Evolutionary conservation across 2,888 invertebrate genomes (phyloP).

Genomic region (Gortyna flavago): DNA sequence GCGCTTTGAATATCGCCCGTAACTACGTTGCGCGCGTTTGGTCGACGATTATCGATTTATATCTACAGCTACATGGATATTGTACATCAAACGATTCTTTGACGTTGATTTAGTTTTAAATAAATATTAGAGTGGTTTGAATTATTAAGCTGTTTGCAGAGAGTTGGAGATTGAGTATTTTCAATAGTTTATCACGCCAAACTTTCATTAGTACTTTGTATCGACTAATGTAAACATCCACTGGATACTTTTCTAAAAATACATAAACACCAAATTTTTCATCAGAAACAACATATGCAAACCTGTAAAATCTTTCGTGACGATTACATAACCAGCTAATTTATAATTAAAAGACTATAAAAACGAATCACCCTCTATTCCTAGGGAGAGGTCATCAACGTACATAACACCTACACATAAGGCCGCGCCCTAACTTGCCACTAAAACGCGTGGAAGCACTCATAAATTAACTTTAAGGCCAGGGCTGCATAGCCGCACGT

Average conservation of each 20-base stretch:
- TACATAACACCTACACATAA: slow-evolving; percentile 6
- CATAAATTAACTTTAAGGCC: slow-evolving; percentile 53
- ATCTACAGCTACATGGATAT: slow-evolving; percentile 37
- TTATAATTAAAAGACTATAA: slow-evolving; percentile 9
- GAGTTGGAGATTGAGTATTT: not conserved
- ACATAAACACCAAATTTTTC: not conserved
- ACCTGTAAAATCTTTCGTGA: not conserved
- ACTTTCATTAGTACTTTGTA: not conserved
- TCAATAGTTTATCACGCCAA: not conserved
- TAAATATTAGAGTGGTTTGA: slow-evolving; percentile 40
- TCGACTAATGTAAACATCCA: not conserved
- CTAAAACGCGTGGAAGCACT: slow-evolving; percentile 37
- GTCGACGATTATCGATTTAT: slow-evolving; percentile 51
- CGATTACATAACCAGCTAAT: not conserved
- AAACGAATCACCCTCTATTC: not conserved
- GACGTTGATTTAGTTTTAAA: slow-evolving; percentile 44
- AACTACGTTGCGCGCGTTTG: slow-evolving; percentile 45
- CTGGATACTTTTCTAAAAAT: not conserved
- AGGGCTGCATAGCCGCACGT: slow-evolving; percentile 42
- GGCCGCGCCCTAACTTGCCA: slow-evolving; percentile 41
- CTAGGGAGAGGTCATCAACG: slow-evolving; percentile 12
- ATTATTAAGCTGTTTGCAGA: slow-evolving; percentile 19
- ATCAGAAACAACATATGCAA: not conserved
- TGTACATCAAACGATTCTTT: slow-evolving; percentile 56
- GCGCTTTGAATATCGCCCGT: slow-evolving; percentile 64